Conservation (phyloP, 2,113 vertebrate genomes). For the Labeo catla region DNA sequence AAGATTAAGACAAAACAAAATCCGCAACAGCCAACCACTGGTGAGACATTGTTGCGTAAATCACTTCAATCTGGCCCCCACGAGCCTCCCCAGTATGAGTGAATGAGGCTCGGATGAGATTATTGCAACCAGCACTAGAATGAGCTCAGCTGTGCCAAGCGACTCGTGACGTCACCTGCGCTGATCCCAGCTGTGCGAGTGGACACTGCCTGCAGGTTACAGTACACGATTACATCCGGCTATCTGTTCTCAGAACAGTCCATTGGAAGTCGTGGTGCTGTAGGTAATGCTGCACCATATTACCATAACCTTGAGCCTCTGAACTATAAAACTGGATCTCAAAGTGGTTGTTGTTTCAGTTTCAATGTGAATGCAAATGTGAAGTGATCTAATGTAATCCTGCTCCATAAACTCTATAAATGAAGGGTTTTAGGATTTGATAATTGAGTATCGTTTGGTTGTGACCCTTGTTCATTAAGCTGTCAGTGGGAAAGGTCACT, state of each 20-base stretch:
- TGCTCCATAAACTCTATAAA: background rate
- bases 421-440: background rate
- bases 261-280: background rate
- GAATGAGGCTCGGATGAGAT: constrained; percentile 46
- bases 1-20: constrained; percentile 55
- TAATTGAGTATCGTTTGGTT: background rate
- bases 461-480: constrained; percentile 7
- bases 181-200: constrained; percentile 8
- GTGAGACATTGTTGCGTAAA: constrained; percentile 37
- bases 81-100: background rate
- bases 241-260: background rate
- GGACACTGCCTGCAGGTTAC: background rate
- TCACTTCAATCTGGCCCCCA: constrained; percentile 43
- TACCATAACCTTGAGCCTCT: background rate
- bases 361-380: background rate
- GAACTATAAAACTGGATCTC: background rate
- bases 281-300: background rate
- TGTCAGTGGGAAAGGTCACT: constrained; percentile 14
- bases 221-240: background rate
- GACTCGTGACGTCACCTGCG: no score
- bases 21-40: constrained; percentile 36
- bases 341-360: background rate
- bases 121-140: constrained; percentile 16
- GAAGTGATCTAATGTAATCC: background rate
- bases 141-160: background rate